A percentile compares a stretch with the other conserved stretches of the same genome.
Evolutionary conservation across 2,888 invertebrate species (phyloP).

Genomic region (Dromius quadrimaculatus): DNA sequence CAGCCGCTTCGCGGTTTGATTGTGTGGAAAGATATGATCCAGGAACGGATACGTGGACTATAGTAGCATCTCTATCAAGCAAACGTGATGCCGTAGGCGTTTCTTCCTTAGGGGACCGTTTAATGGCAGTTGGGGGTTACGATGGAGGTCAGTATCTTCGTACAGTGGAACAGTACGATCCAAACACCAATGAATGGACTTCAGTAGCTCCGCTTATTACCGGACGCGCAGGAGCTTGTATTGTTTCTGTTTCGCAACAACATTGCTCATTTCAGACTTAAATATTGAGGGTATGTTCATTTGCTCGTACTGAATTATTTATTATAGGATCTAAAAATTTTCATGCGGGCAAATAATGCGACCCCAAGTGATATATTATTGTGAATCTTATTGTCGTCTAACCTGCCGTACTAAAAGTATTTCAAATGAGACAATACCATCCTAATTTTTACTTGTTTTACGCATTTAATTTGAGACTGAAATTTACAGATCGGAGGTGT

Average conservation of each 20-base stretch:
- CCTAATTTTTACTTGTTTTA: constrained; percentile 16
- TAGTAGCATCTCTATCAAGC: constrained; percentile 84
- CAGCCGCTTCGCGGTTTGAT: constrained; percentile 84
- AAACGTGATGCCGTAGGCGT: constrained; percentile 92
- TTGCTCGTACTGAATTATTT: constrained; percentile 7
- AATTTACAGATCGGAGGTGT: neutral
- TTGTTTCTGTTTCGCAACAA: constrained; percentile 72
- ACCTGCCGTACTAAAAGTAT: constrained; percentile 11
- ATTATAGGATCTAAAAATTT: neutral
- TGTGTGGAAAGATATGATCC: constrained; percentile 90
- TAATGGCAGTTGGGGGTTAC: constrained; percentile 90
- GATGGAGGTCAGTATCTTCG: constrained; percentile 90
- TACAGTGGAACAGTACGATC: constrained; percentile 91
- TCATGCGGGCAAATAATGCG: neutral
- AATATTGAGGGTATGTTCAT: too few species aligned
- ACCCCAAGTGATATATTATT: constrained; percentile 28
- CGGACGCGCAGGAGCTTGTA: constrained; percentile 90
- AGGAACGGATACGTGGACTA: constrained; percentile 87
- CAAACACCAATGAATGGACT: constrained; percentile 83
- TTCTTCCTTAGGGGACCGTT: constrained; percentile 84
- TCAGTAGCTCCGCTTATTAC: constrained; percentile 83
- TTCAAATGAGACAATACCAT: constrained; percentile 24
- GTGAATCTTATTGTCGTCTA: constrained; percentile 19
- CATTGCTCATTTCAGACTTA: constrained; percentile 41
- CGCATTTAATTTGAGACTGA: constrained; percentile 39